phyloP scores from a whole-genome alignment of 2,113 vertebrate genomes.

The Bungarus multicinctus region DNA sequence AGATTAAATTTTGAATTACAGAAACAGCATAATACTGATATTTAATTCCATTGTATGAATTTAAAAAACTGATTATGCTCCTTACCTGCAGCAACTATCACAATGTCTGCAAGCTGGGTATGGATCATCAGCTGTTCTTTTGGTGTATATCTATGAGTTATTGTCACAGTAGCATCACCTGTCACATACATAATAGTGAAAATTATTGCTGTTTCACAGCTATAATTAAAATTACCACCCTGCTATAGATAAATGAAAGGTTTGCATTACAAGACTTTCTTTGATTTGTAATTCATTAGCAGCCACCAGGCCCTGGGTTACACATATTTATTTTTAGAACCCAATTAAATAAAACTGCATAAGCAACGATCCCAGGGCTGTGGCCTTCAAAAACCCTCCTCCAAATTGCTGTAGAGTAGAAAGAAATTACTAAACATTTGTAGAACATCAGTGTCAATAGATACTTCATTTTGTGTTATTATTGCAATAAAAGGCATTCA shows the following conservation, averaged over 20 bases:
- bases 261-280: background rate
- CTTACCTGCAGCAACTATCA: conserved; percentile 85
- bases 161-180: conserved; percentile 93
- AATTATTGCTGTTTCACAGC: conserved; percentile 2
- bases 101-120: conserved; percentile 78
- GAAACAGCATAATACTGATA: background rate
- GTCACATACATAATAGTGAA: conserved; percentile 33
- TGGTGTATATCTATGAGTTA: conserved; percentile 85
- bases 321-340: background rate
- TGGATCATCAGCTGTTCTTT: conserved; percentile 81
- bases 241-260: background rate
- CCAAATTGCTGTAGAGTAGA: too few relatives aligned
- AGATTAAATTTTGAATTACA: background rate
- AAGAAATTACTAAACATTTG: too few relatives aligned
- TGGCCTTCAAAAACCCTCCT: too few relatives aligned
- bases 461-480: too few relatives aligned
- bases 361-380: background rate
- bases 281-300: background rate
- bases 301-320: background rate
- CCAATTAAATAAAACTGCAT: background rate
- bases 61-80: background rate
- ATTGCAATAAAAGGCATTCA: too few relatives aligned
- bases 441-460: too few relatives aligned
- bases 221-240: background rate
- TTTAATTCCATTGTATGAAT: background rate